phyloP scores from a whole-genome alignment of 2,888 invertebrate genomes.

The Spilosoma lubricipeda region DNA sequence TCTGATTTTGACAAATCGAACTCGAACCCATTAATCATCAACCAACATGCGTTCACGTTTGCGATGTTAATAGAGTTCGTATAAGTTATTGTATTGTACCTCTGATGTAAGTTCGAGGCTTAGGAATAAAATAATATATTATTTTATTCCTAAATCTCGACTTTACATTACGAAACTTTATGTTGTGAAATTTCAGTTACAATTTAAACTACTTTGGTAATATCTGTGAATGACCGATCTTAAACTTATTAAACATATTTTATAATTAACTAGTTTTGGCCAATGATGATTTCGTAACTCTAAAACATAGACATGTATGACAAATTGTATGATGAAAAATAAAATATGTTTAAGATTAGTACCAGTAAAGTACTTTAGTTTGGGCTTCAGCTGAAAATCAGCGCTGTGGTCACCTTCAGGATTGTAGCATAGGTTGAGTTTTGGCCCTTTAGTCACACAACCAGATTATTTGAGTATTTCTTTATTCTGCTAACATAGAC shows the following conservation, averaged over 20 bases:
- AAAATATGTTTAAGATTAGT: neutral
- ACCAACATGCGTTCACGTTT: constrained; percentile 46
- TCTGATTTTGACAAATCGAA: constrained; percentile 49
- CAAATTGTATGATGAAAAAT: neutral
- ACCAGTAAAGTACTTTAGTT: neutral
- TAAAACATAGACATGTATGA: neutral
- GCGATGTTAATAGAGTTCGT: constrained; percentile 40
- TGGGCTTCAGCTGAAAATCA: too few species aligned
- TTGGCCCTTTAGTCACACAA: too few species aligned
- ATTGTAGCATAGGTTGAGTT: too few species aligned
- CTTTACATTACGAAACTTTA: too few species aligned
- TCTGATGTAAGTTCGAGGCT: neutral
- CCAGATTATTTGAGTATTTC: too few species aligned
- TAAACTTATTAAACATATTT: neutral
- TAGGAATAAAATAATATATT: neutral
- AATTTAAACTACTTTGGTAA: neutral
- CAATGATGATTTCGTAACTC: neutral
- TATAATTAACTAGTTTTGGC: neutral
- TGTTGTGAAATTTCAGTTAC: neutral
- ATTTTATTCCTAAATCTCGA: too few species aligned
- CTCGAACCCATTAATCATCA: constrained; percentile 53
- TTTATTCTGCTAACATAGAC: too few species aligned
- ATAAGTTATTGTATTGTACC: constrained; percentile 6
- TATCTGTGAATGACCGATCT: neutral
- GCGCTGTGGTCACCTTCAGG: too few species aligned